These are phyloP conservation scores for Drosophila trichaetosa DNA, from an alignment of 2,888 invertebrate species.

Conservation along the genomic window DNA sequence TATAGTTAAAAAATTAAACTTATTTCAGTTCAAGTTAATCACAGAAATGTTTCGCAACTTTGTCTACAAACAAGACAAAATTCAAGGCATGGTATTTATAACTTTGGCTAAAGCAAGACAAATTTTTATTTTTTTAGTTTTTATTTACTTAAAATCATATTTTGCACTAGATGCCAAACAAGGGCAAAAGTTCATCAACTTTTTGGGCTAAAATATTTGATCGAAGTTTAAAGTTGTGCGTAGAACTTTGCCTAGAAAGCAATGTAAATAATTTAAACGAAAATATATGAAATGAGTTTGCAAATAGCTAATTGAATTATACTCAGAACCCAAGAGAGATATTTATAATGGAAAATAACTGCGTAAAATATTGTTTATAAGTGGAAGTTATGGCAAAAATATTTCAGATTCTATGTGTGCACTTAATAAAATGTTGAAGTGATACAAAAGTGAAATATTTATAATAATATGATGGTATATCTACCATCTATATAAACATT, in stretches of 20 bases:
- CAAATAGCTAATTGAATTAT: background rate
- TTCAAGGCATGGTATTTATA: background rate
- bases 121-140: background rate
- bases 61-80: background rate
- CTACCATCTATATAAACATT: too few species aligned
- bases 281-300: constrained; percentile 18
- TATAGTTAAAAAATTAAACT: background rate
- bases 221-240: constrained; percentile 21
- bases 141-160: constrained; percentile 21
- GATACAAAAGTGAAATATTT: background rate
- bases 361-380: background rate
- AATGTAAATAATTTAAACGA: constrained; percentile 19
- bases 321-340: background rate
- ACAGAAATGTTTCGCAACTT: background rate
- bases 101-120: background rate
- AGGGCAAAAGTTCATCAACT: constrained; percentile 18
- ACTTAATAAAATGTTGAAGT: background rate
- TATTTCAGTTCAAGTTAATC: background rate
- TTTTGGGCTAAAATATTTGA: constrained; percentile 1
- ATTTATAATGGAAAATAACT: background rate
- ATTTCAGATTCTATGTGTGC: background rate
- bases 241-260: constrained; percentile 1
- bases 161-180: constrained; percentile 18
- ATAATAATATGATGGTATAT: background rate
- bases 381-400: background rate